These are phyloP conservation scores for Ciconia boyciana DNA, from an alignment of 2,113 vertebrate species.

Conservation along the genomic window DNA sequence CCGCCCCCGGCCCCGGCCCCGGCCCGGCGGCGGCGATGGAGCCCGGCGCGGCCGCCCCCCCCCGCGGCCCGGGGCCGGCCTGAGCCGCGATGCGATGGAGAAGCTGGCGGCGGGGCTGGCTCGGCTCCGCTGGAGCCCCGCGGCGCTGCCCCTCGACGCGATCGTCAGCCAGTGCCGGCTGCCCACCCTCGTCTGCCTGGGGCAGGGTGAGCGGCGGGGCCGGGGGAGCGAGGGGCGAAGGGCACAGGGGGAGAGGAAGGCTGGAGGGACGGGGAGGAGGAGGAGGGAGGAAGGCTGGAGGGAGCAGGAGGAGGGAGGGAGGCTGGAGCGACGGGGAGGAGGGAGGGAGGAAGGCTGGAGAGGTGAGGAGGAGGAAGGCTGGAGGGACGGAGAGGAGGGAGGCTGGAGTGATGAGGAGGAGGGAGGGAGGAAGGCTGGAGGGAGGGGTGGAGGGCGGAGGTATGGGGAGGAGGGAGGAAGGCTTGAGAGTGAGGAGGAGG, in stretches of 20 bases:
- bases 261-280: no score
- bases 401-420: background rate
- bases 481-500: background rate
- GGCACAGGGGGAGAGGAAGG: no score
- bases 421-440: background rate
- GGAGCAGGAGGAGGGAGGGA: background rate
- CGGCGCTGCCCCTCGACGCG: constrained; percentile 88
- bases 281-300: no score
- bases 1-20: background rate
- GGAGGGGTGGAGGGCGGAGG: background rate
- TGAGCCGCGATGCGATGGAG: background rate
- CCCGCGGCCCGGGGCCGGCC: background rate
- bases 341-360: background rate
- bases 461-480: background rate
- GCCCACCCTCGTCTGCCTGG: constrained; percentile 86
- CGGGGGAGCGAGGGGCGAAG: background rate
- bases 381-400: no score
- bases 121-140: constrained; percentile 88
- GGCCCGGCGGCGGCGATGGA: background rate
- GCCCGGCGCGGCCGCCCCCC: background rate
- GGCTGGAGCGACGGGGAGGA: background rate
- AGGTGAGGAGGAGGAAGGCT: background rate
- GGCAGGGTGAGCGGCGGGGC: constrained; percentile 78
- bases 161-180: constrained; percentile 92
- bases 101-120: constrained; percentile 83